Percentiles rank a stretch among this genome's conserved stretches.
Conservation (phyloP, 2,113 vertebrate species). For the Tonatia bakeri region DNA sequence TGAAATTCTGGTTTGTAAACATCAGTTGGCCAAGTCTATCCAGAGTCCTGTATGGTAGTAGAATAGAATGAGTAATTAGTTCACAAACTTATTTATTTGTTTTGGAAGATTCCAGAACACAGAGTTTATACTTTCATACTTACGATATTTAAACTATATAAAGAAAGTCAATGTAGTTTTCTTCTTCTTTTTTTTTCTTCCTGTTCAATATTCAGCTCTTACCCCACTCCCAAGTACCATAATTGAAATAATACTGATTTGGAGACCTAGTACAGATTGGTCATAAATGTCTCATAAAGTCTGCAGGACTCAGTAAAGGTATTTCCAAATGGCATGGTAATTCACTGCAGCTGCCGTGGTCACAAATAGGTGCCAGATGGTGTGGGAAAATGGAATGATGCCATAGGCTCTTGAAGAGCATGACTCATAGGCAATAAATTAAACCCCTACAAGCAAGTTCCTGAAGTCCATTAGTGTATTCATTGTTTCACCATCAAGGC, state of each 20-base stretch:
- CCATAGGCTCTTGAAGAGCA: slow-evolving; percentile 98
- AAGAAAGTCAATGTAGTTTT: slow-evolving; percentile 79
- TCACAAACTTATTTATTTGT: slow-evolving; percentile 23
- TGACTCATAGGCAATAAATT: slow-evolving; percentile 94
- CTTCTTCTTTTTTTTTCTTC: background rate
- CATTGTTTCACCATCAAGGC: slow-evolving; percentile 45
- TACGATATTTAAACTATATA: slow-evolving; percentile 55
- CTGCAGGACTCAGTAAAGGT: slow-evolving; percentile 90
- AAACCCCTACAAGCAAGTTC: slow-evolving; percentile 94
- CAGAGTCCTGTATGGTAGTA: slow-evolving; percentile 60
- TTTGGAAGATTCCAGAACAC: slow-evolving; percentile 31
- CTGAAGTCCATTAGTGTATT: slow-evolving; percentile 91
- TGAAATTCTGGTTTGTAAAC: slow-evolving; percentile 75
- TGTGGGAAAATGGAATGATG: slow-evolving; percentile 97
- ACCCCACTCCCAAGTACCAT: slow-evolving; percentile 64
- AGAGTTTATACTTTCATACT: slow-evolving; percentile 65
- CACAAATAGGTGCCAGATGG: slow-evolving; percentile 98
- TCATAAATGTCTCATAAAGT: slow-evolving; percentile 86
- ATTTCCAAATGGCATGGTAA: slow-evolving; percentile 99
- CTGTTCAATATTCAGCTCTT: slow-evolving; percentile 73
- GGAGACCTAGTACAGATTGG: slow-evolving; percentile 64
- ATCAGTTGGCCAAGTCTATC: slow-evolving; percentile 64
- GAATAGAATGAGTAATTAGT: slow-evolving; percentile 62
- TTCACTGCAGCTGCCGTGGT: slow-evolving; percentile 95
- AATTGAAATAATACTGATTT: slow-evolving; percentile 81